phyloP scores from a whole-genome alignment of 2,797 vertebrate genomes.

The Australoheros facetus region DNA sequence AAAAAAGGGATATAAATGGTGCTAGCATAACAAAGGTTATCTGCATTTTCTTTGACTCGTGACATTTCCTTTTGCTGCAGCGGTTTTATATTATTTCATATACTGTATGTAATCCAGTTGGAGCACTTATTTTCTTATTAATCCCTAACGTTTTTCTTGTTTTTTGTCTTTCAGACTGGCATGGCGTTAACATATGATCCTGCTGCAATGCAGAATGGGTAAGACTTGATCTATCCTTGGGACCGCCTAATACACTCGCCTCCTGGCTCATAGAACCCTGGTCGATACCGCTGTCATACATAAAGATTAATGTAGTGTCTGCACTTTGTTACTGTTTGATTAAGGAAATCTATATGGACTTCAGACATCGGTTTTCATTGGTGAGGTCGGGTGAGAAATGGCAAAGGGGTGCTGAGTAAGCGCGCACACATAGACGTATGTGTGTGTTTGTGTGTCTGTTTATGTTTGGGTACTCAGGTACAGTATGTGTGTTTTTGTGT shows the following conservation, averaged over 20 bases:
- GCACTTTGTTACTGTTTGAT: conserved; percentile 73
- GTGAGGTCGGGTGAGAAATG: conserved; percentile 29
- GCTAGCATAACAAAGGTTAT: background rate
- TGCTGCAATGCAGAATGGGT: conserved; percentile 97
- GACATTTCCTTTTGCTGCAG: background rate
- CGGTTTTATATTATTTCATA: background rate
- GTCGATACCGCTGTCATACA: conserved; percentile 71
- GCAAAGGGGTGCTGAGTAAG: conserved; percentile 17
- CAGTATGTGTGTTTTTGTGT: conserved; percentile 37
- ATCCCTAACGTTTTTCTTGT: background rate
- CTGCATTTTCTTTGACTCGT: background rate
- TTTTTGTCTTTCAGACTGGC: conserved; percentile 86
- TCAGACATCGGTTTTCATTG: conserved; percentile 45
- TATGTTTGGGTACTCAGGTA: conserved; percentile 5
- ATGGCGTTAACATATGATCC: conserved; percentile 97
- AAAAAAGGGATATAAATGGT: conserved; percentile 1
- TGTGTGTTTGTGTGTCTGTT: conserved; percentile 1
- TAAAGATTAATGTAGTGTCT: conserved; percentile 71
- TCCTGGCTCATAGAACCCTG: conserved; percentile 49
- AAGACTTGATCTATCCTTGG: conserved; percentile 74
- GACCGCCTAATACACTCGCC: conserved; percentile 55
- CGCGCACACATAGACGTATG: background rate
- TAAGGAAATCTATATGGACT: conserved; percentile 61
- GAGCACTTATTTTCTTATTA: conserved; percentile 6
- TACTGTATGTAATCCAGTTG: background rate